A percentile compares a stretch with the other conserved stretches of the same genome.
Evolutionary conservation across 1,140 invertebrate genomes (phyloP).

Genomic region (Pogonognathellus flavescens): DNA sequence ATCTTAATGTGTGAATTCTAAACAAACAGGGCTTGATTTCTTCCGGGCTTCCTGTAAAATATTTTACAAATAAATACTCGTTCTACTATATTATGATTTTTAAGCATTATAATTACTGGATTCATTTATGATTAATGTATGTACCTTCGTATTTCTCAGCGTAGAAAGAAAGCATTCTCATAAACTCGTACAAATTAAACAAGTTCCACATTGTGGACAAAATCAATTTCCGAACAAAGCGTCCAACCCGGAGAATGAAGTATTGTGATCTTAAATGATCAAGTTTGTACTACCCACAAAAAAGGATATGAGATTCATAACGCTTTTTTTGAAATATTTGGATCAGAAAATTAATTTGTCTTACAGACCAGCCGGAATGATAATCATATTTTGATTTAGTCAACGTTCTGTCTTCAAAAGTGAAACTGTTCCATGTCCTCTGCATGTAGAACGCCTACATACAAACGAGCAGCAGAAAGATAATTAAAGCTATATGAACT

Average conservation of each 20-base stretch:
- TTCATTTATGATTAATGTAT: neutral
- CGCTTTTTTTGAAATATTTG: too few relatives aligned
- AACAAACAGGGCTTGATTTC: slow-evolving; percentile 61
- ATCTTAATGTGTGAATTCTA: slow-evolving; percentile 78
- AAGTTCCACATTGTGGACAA: slow-evolving; percentile 85
- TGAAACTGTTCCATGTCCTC: slow-evolving; percentile 81
- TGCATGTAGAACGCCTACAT: slow-evolving; percentile 79
- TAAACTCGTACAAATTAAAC: slow-evolving; percentile 87
- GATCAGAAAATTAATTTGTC: slow-evolving; percentile 2
- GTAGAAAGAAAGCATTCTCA: slow-evolving; percentile 84
- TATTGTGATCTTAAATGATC: slow-evolving; percentile 82
- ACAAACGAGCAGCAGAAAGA: too few relatives aligned
- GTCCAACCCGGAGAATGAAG: slow-evolving; percentile 80
- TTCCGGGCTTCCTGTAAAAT: neutral
- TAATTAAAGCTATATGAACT: too few relatives aligned
- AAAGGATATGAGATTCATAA: slow-evolving; percentile 16
- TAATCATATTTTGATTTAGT: slow-evolving; percentile 84
- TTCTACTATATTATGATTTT: neutral
- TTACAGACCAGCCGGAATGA: slow-evolving; percentile 84
- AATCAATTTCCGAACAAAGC: slow-evolving; percentile 77
- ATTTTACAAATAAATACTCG: neutral
- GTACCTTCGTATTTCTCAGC: slow-evolving; percentile 71
- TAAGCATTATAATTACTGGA: too few relatives aligned
- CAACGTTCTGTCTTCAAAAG: slow-evolving; percentile 80
- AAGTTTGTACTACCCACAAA: slow-evolving; percentile 75